These are phyloP conservation scores for Elephantulus edwardii DNA, from an alignment of 2,113 vertebrate species.

Conservation along the genomic window DNA sequence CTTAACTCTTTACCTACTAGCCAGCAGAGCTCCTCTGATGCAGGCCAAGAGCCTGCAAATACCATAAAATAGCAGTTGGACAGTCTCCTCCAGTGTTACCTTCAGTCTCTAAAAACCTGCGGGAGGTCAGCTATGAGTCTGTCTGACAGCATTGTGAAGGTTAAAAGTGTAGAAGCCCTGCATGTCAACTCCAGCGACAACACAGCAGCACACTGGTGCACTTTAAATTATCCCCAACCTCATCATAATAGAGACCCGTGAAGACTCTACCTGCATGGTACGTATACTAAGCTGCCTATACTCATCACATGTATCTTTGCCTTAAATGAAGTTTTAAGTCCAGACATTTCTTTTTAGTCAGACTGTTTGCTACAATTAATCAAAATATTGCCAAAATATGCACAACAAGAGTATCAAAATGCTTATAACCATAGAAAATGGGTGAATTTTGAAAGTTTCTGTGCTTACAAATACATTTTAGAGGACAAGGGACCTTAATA, in stretches of 20 bases:
- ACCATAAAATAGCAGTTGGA: too few relatives aligned
- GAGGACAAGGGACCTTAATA: neutral
- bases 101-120: too few relatives aligned
- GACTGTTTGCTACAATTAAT: conserved; percentile 20
- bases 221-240: neutral
- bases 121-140: too few relatives aligned
- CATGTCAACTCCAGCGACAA: neutral
- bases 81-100: too few relatives aligned
- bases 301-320: neutral
- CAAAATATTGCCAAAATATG: conserved; percentile 37
- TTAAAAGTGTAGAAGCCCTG: neutral
- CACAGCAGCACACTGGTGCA: neutral
- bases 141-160: too few relatives aligned
- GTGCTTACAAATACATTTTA: conserved; percentile 40
- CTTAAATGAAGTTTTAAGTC: conserved; percentile 29
- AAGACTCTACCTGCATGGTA: neutral
- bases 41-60: too few relatives aligned
- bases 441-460: neutral
- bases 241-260: neutral
- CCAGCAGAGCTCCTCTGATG: too few relatives aligned
- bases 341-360: conserved; percentile 17
- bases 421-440: conserved; percentile 16
- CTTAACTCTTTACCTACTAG: too few relatives aligned
- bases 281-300: neutral
- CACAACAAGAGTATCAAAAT: conserved; percentile 44